Base-by-base conservation (phyloP, 2,797 vertebrate genomes). In the Notolabrus celidotus region DNA sequence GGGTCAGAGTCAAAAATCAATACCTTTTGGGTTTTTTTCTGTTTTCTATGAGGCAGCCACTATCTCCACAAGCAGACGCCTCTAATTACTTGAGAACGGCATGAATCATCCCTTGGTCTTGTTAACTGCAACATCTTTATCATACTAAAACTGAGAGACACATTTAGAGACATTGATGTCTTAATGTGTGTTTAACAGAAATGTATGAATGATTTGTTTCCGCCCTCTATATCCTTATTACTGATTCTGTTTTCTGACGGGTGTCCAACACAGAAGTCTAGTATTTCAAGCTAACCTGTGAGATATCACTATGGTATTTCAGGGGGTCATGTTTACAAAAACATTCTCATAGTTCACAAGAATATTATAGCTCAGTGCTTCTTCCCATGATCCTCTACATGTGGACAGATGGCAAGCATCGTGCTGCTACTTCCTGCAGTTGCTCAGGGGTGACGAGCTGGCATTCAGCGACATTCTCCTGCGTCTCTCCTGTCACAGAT, bases 211-310 rank as follows among this genome's bases (percentile, higher is more conserved):
- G 0, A 70, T 54, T 62, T 41, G n/a, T 31, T 0, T 31, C 8
- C 1, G 34, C 36, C 34, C 36, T n/a, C n/a, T 12, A 36, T 36
- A 14, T 36, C 34, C 31, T 34, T 23, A 17, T 47, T 43, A 54
- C 17, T 57, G 20, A 62, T 67, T 38, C 41, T 58, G 51, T 83
- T 83, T 61, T 77, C 58, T 67, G 66, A 79, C 71, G 63, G 76
- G 61, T 81, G 77, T 88, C 72, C 72, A 55, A 65, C 83, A 81
- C 50, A 31, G 38, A 51, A 17, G 64, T 84, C 71, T 67, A 71
- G 78, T 84, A 87, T 86, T 89, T 88, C 64, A 82, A 69, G 50
- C 79, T 82, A 57, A 80, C 68, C 74, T 81, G 83, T 77, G 71
- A 88, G 59, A 68, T 84, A 56, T 79, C 80, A 56, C 71, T 82